Percentiles rank a stretch among this genome's conserved stretches.
These are phyloP conservation scores for Suncus etruscus DNA, from an alignment of 2,113 vertebrate genomes.

Conservation along the genomic window DNA sequence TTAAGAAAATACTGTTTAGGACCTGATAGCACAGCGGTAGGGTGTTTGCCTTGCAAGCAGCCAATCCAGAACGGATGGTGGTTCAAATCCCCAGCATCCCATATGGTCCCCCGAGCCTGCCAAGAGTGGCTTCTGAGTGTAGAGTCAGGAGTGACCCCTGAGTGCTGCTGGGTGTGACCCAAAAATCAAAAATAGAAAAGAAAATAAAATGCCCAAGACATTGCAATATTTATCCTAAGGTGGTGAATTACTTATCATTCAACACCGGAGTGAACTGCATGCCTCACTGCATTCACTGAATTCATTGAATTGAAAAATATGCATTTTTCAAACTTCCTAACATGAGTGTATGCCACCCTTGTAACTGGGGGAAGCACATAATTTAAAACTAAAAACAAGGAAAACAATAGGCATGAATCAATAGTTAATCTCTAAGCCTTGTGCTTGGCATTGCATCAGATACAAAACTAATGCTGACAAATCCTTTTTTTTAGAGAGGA, in stretches of 20 bases:
- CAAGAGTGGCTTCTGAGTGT: too few species aligned
- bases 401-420: slow-evolving; percentile 51
- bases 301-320: not conserved
- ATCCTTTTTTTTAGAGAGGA: not conserved
- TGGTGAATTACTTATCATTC: not conserved
- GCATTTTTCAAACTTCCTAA: slow-evolving; percentile 46
- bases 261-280: not conserved
- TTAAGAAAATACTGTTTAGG: not conserved
- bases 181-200: too few species aligned
- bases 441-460: not conserved
- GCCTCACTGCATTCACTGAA: not conserved
- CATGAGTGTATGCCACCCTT: not conserved
- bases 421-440: not conserved
- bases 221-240: slow-evolving; percentile 8
- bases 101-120: too few species aligned
- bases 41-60: too few species aligned
- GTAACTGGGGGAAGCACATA: not conserved
- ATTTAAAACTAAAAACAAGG: slow-evolving; percentile 32
- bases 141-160: too few species aligned
- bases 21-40: too few species aligned
- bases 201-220: not conserved
- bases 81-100: too few species aligned
- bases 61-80: too few species aligned
- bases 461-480: not conserved
- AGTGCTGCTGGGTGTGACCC: too few species aligned